Evolutionary conservation across 2,113 vertebrate genomes (phyloP).

Genomic region (Oncorhynchus clarkii): DNA sequence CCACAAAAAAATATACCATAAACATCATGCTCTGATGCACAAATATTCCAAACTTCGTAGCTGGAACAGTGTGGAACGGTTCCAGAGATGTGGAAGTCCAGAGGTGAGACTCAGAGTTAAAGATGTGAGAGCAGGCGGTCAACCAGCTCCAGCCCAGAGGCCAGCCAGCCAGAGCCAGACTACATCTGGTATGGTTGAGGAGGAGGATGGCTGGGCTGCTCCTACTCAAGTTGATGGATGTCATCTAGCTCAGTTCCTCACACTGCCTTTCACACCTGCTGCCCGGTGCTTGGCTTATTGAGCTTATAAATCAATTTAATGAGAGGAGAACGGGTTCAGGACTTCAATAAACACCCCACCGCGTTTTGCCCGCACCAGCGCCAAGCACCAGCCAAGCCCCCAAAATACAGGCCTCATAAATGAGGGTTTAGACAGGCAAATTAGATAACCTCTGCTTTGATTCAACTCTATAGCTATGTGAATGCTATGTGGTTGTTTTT

Average conservation of each 20-base stretch:
- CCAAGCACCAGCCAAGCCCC: conserved; percentile 30
- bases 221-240: conserved; percentile 73
- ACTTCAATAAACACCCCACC: conserved; percentile 72
- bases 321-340: conserved; percentile 64
- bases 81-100: not conserved
- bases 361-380: too few relatives aligned
- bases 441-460: conserved; percentile 16
- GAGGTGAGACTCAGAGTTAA: not conserved
- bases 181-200: conserved; percentile 29
- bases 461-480: not conserved
- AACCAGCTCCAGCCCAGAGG: conserved; percentile 22
- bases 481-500: too few relatives aligned
- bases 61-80: too few relatives aligned
- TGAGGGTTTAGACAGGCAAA: conserved; percentile 4
- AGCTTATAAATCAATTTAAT: conserved; percentile 78
- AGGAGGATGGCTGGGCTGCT: too few relatives aligned
- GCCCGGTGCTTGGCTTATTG: conserved; percentile 67
- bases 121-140: conserved; percentile 6
- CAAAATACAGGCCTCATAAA: conserved; percentile 31
- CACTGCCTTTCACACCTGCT: conserved; percentile 63
- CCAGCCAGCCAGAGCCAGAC: conserved; percentile 42
- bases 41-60: too few relatives aligned
- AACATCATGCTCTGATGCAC: too few relatives aligned
- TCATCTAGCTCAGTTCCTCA: conserved; percentile 36
- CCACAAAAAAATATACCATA: too few relatives aligned